Evolutionary conservation across 2,113 vertebrate genomes (phyloP).

Genomic region (Geothlypis trichas): DNA sequence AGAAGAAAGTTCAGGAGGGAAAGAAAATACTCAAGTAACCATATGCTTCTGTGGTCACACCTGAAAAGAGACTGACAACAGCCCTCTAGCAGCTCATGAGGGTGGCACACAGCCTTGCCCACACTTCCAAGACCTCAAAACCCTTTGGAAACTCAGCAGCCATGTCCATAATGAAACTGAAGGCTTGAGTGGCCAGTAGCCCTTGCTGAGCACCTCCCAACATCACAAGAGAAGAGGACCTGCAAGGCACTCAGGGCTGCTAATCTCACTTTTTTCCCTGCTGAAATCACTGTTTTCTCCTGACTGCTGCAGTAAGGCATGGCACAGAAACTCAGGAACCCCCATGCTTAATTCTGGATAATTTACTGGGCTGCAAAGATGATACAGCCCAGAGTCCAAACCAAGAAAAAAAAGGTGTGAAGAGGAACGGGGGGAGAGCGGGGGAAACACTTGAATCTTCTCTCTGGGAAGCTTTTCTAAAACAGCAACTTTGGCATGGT

Average conservation of each 20-base stretch:
- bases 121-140: not conserved
- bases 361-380: not conserved
- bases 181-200: not conserved
- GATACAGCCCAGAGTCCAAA: not conserved
- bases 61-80: not conserved
- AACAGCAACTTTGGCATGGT: not conserved
- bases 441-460: not conserved
- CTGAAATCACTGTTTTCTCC: not conserved
- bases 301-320: fast-evolving
- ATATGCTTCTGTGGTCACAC: fast-evolving
- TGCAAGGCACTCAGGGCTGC: not conserved
- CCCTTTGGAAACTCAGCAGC: not conserved
- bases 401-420: not conserved
- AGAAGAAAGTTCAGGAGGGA: not conserved
- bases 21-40: not conserved
- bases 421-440: fast-evolving
- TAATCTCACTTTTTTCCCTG: not conserved
- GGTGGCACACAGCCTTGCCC: not conserved
- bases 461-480: not conserved
- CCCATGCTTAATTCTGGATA: not conserved
- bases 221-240: not conserved
- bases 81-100: not conserved
- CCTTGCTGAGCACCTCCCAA: not conserved
- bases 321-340: not conserved
- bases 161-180: not conserved